phyloP scores from a whole-genome alignment of 2,797 vertebrate genomes.

The Dendrocincla fuliginosa region DNA sequence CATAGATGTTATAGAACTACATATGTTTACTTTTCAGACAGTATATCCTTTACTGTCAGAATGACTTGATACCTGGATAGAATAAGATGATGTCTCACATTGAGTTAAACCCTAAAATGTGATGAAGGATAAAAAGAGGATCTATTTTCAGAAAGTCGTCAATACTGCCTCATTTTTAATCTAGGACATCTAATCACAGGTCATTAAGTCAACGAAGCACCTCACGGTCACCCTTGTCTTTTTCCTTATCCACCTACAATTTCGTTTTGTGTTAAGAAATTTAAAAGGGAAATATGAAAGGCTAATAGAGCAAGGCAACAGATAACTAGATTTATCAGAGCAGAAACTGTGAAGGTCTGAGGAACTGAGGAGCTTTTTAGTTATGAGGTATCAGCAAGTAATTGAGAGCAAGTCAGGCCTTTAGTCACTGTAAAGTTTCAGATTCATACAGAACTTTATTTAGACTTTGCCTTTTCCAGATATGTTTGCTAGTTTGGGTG shows the following conservation, averaged over 20 bases:
- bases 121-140: neutral
- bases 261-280: neutral
- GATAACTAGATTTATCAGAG: neutral
- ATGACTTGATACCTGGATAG: neutral
- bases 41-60: neutral
- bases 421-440: neutral
- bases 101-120: neutral
- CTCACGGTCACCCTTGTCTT: neutral
- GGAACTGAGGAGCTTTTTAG: neutral
- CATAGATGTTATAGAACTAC: neutral
- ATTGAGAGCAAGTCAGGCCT: neutral
- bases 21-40: neutral
- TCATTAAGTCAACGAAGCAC: neutral
- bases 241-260: neutral
- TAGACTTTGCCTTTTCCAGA: neutral
- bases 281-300: neutral
- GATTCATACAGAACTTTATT: neutral
- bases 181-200: neutral
- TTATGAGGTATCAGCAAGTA: neutral
- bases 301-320: neutral
- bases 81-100: neutral
- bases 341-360: neutral
- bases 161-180: neutral
- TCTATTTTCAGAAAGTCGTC: neutral
- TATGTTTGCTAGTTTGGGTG: neutral